Evolutionary conservation across 2,113 vertebrate species (phyloP), one percentile per base, ranked within the genome.

Genomic region (Ailuropoda melanoleuca): DNA sequence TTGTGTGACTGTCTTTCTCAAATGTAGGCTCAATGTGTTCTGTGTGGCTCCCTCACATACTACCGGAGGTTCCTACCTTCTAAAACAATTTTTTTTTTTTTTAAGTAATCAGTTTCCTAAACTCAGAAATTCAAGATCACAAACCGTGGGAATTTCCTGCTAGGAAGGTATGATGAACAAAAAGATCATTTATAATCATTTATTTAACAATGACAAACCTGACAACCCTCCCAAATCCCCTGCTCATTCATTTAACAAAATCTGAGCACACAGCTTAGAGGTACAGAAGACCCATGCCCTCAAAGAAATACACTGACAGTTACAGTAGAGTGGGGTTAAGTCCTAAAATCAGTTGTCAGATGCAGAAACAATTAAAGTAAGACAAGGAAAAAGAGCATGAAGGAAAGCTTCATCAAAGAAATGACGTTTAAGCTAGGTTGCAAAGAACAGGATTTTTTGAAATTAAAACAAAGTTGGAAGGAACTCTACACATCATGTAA

Each of bases 191-290:
- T 56, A 90, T 62, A 96, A 77, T 56, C 1, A 96, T 64, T 91
- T 82, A 58, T 31, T 96, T 90, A 83, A 77, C 50, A 88, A 84
- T 95, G 92, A 84, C 62, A 95, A 93, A 85, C 31, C 31, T 77
- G 53, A 81, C 3, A 72, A 68, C 75, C 88, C 72, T 89, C n/a
- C 55, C 75, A 24, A 96, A 87, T 84, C 26, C 70, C 91, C 0
- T 83, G 18, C 29, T 91, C 37, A 85, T 53, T 95, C 74, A 88
- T 72, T 88, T 91, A 96, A 86, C 43, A 95, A 96, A 90, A 96
- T 80, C 37, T 75, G 75, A 75, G 39, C 29, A 74, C 50, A 48
- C 37, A 19, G 15, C 17, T 81, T 95, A 48, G 46, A 88, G 17
- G 82, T 43, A 80, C 6, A 88, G 58, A 85, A 70, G 66, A n/a